These are phyloP conservation scores for Hirtodrosophila trivittata DNA, from an alignment of 2,888 invertebrate genomes.

Conservation along the genomic window DNA sequence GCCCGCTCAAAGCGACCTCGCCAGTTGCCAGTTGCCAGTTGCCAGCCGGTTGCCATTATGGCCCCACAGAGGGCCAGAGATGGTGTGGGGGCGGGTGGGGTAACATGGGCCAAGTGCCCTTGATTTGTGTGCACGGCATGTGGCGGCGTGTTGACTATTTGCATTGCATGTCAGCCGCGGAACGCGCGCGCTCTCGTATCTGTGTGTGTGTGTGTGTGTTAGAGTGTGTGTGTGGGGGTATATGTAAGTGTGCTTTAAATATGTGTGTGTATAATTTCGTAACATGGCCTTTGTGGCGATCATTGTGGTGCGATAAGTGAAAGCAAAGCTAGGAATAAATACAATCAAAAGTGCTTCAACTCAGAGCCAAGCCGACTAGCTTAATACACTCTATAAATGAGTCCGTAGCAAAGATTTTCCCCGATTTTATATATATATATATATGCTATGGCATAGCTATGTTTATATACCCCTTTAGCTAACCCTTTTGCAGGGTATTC, in stretches of 20 bases:
- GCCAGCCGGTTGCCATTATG: not conserved
- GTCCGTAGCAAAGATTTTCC: no score
- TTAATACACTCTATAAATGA: constrained; percentile 16
- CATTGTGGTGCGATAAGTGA: constrained; percentile 66
- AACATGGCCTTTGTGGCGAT: constrained; percentile 81
- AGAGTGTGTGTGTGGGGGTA: constrained; percentile 13
- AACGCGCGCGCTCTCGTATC: constrained; percentile 1
- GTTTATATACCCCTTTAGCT: no score
- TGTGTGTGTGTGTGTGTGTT: no score
- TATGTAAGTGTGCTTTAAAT: no score
- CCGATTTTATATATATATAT: no score
- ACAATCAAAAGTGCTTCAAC: constrained; percentile 1
- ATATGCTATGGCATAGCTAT: no score
- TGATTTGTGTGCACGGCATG: constrained; percentile 79
- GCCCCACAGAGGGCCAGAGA: not conserved
- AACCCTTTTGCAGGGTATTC: constrained; percentile 41
- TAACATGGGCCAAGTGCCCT: constrained; percentile 64
- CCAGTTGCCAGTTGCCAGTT: constrained; percentile 1
- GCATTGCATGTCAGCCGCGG: constrained; percentile 70
- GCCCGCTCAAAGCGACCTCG: constrained; percentile 37
- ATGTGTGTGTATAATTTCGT: constrained; percentile 74
- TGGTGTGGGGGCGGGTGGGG: not conserved
- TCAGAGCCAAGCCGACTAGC: not conserved
- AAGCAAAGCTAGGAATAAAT: constrained; percentile 26
- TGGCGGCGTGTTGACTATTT: constrained; percentile 77